These are phyloP conservation scores for Rotaria socialis DNA, from an alignment of 2,888 invertebrate species.

Conservation along the genomic window DNA sequence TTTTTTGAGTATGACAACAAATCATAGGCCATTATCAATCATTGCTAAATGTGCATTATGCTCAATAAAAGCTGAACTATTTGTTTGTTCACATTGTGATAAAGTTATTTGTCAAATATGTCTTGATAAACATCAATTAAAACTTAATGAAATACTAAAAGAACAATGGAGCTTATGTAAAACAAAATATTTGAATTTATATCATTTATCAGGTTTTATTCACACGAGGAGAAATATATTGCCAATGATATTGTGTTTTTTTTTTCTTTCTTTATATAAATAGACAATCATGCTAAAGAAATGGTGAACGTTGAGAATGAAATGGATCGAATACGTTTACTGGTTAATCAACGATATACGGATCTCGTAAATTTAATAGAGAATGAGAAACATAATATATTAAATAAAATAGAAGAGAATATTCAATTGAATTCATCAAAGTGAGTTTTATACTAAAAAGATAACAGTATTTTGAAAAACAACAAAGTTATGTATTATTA, in stretches of 20 bases:
- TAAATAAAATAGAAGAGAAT: slow-evolving; percentile 20
- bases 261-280: background rate
- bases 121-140: background rate
- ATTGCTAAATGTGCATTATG: slow-evolving; percentile 16
- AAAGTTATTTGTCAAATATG: slow-evolving; percentile 26
- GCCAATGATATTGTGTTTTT: background rate
- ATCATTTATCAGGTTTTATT: background rate
- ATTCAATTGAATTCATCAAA: background rate
- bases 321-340: background rate
- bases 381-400: background rate
- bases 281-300: background rate
- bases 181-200: background rate
- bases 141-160: background rate
- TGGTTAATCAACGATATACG: background rate
- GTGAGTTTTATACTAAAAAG: background rate
- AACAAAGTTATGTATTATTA: background rate
- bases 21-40: background rate
- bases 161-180: slow-evolving; percentile 4
- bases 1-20: background rate
- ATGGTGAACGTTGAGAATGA: background rate
- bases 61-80: background rate
- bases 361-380: background rate
- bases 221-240: background rate
- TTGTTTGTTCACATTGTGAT: slow-evolving; percentile 25
- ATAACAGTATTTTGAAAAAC: background rate